These are phyloP conservation scores for Dermolepida albohirtum DNA, from an alignment of 2,888 invertebrate genomes.

Conservation along the genomic window DNA sequence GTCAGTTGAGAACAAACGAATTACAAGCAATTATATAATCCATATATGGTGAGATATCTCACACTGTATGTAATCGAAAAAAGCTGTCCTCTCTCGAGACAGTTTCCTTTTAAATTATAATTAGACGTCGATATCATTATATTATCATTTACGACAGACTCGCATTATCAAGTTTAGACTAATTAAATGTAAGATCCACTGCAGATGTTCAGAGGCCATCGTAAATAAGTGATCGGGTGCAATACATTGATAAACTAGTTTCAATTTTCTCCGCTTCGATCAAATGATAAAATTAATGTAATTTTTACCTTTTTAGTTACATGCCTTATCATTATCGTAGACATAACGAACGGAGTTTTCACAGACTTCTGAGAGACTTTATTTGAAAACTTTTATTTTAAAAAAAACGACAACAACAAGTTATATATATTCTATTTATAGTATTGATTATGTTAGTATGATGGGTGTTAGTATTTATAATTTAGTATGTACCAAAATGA, in stretches of 20 bases:
- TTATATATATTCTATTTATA: too few relatives aligned
- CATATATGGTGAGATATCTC: slow-evolving; percentile 5
- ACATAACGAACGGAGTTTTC: background rate
- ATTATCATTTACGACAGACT: slow-evolving; percentile 26
- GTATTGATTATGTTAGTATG: too few relatives aligned
- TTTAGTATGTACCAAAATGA: too few relatives aligned
- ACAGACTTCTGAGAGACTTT: background rate
- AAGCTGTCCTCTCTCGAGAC: background rate
- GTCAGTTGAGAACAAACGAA: slow-evolving; percentile 6
- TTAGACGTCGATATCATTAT: slow-evolving; percentile 28
- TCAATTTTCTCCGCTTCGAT: background rate
- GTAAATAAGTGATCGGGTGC: slow-evolving; percentile 16
- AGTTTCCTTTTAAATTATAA: slow-evolving; percentile 20
- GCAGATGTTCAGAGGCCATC: slow-evolving; percentile 12
- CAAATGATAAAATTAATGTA: background rate
- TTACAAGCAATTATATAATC: slow-evolving; percentile 20
- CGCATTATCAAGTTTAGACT: slow-evolving; percentile 16
- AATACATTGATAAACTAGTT: background rate
- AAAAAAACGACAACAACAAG: too few relatives aligned
- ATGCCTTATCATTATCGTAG: background rate
- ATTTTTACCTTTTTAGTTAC: background rate
- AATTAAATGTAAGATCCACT: slow-evolving; percentile 22
- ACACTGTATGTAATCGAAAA: too few relatives aligned
- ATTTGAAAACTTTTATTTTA: too few relatives aligned
- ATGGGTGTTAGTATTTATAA: too few relatives aligned